A percentile compares a stretch with the other conserved stretches of the same genome.
phyloP scores from a whole-genome alignment of 2,888 invertebrate species.

The Chironomus tentans region DNA sequence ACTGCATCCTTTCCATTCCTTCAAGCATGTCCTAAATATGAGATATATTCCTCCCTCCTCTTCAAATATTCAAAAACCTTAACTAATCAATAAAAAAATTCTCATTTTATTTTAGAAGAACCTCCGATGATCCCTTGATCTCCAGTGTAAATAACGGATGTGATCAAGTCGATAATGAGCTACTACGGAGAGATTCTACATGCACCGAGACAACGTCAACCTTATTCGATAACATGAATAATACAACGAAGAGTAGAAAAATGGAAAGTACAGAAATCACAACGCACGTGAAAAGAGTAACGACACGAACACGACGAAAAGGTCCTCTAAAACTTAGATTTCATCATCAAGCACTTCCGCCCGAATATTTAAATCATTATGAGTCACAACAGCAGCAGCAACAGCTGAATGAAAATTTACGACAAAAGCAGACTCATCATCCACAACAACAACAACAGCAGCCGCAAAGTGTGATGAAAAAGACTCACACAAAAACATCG shows the following conservation, averaged over 20 bases:
- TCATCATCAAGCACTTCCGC: conserved; percentile 69
- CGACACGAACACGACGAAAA: conserved; percentile 27
- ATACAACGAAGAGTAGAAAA: background rate
- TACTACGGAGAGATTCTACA: conserved; percentile 5
- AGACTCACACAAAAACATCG: conserved; percentile 36
- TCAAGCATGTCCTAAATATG: no score
- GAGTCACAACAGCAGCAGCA: conserved; percentile 50
- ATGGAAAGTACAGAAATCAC: background rate
- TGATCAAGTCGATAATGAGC: conserved; percentile 28
- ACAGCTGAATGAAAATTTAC: conserved; percentile 10
- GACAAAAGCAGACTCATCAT: conserved; percentile 7
- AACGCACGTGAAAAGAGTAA: background rate
- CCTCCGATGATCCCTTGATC: conserved; percentile 42
- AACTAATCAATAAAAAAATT: no score
- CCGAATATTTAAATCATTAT: conserved; percentile 70
- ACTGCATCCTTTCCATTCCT: no score
- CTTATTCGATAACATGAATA: background rate
- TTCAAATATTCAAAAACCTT: no score
- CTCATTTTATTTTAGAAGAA: conserved; percentile 30
- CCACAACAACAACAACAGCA: conserved; percentile 20
- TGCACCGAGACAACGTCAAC: background rate
- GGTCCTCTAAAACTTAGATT: conserved; percentile 68
- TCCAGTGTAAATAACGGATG: conserved; percentile 36
- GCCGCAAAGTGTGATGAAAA: conserved; percentile 25
- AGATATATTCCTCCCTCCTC: no score